Conservation (phyloP, 2,797 vertebrate species). For the Gephyroberyx darwinii region DNA sequence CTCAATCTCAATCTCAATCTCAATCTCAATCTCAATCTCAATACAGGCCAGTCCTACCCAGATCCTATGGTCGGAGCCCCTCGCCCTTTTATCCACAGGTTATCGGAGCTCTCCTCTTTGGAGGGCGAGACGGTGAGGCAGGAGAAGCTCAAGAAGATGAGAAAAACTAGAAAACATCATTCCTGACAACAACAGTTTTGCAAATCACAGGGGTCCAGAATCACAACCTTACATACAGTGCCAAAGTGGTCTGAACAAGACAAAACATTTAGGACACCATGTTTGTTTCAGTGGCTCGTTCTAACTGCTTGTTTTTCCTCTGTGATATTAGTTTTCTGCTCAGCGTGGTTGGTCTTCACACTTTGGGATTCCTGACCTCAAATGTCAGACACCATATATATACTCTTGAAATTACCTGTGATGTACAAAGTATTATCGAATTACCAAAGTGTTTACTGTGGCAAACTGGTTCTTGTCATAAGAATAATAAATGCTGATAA, state of each 20-base stretch:
- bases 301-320: constrained; percentile 70
- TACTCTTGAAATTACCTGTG: no score
- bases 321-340: constrained; percentile 59
- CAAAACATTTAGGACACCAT: constrained; percentile 40
- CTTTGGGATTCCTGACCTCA: constrained; percentile 65
- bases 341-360: constrained; percentile 64
- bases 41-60: constrained; percentile 67
- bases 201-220: constrained; percentile 55
- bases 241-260: constrained; percentile 62
- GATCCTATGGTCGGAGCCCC: constrained; percentile 77
- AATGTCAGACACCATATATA: not conserved
- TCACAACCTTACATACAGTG: constrained; percentile 68
- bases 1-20: not conserved
- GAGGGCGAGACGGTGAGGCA: constrained; percentile 76
- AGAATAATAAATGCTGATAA: constrained; percentile 10
- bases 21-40: not conserved
- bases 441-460: constrained; percentile 18
- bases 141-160: constrained; percentile 77
- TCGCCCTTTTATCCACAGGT: constrained; percentile 72
- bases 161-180: constrained; percentile 67
- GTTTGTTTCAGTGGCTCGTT: constrained; percentile 65
- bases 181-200: constrained; percentile 71
- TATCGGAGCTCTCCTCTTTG: constrained; percentile 78
- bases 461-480: constrained; percentile 14
- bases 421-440: constrained; percentile 9